phyloP scores from a whole-genome alignment of 2,797 vertebrate species.

The Oreonectes daqikongensis region DNA sequence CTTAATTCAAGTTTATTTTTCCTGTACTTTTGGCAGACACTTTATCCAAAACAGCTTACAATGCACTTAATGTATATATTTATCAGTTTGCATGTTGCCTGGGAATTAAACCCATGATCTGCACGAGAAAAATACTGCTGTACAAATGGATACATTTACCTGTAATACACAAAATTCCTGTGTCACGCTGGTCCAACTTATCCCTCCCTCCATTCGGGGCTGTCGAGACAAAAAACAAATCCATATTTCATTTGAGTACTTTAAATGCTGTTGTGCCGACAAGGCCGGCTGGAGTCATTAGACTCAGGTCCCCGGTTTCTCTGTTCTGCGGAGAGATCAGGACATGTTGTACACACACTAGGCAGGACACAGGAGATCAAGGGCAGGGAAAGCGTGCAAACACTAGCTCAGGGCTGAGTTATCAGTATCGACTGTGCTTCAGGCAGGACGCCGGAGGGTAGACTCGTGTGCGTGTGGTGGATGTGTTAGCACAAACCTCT shows the following conservation, averaged over 20 bases:
- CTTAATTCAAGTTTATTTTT: too few species aligned
- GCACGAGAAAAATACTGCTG: too few species aligned
- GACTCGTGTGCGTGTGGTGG: slow-evolving; percentile 35
- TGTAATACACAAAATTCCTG: background rate
- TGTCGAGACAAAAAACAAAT: slow-evolving; percentile 31
- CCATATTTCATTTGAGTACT: slow-evolving; percentile 50
- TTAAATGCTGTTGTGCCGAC: slow-evolving; percentile 52
- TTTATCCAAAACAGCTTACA: too few species aligned
- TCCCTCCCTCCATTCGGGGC: background rate
- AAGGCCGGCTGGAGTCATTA: slow-evolving; percentile 52
- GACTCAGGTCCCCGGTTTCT: slow-evolving; percentile 16
- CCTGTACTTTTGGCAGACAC: too few species aligned
- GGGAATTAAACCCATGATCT: too few species aligned
- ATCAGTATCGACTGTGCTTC: slow-evolving; percentile 72
- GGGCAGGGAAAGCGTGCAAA: slow-evolving; percentile 66
- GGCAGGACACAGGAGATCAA: slow-evolving; percentile 42
- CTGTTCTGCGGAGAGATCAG: slow-evolving; percentile 5
- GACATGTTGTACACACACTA: slow-evolving; percentile 18
- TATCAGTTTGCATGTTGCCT: too few species aligned
- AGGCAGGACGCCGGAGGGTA: slow-evolving; percentile 35
- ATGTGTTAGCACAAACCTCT: slow-evolving; percentile 46
- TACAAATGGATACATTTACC: background rate
- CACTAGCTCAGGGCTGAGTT: slow-evolving; percentile 70
- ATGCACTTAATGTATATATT: too few species aligned
- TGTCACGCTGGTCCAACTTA: background rate